Evolutionary conservation across 2,888 invertebrate species (phyloP).

Genomic region (Eupithecia subumbrata): DNA sequence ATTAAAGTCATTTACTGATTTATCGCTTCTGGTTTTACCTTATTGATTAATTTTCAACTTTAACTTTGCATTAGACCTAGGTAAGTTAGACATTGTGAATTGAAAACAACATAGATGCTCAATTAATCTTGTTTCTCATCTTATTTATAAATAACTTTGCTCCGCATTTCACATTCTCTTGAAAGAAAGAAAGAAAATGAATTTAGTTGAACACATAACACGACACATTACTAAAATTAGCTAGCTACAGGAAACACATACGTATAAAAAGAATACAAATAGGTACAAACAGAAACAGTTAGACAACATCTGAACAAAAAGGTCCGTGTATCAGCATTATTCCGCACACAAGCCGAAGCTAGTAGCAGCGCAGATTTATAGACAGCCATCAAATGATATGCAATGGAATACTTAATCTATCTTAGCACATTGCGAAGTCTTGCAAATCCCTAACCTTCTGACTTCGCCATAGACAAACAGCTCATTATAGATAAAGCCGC

Average conservation of each 20-base stretch:
- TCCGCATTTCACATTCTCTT: neutral
- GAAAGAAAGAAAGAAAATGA: too few species aligned
- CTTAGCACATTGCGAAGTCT: neutral
- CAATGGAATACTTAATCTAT: neutral
- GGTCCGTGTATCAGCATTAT: too few species aligned
- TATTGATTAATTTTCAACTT: neutral
- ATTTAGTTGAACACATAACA: too few species aligned
- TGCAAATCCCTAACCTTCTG: neutral
- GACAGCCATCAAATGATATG: neutral
- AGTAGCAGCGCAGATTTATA: too few species aligned
- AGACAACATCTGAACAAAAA: too few species aligned
- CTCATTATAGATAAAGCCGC: constrained; percentile 26
- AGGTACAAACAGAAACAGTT: too few species aligned
- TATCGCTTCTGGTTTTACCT: constrained; percentile 11
- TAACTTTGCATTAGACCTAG: neutral
- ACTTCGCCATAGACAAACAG: constrained; percentile 16
- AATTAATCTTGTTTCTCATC: neutral
- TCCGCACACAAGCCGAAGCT: too few species aligned
- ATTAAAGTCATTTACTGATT: neutral
- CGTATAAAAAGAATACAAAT: too few species aligned
- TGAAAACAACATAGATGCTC: neutral
- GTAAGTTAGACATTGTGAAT: neutral
- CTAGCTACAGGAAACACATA: too few species aligned
- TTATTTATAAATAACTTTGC: neutral
- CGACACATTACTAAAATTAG: too few species aligned